Conservation (phyloP, 2,113 vertebrate species). For the Egretta garzetta region DNA sequence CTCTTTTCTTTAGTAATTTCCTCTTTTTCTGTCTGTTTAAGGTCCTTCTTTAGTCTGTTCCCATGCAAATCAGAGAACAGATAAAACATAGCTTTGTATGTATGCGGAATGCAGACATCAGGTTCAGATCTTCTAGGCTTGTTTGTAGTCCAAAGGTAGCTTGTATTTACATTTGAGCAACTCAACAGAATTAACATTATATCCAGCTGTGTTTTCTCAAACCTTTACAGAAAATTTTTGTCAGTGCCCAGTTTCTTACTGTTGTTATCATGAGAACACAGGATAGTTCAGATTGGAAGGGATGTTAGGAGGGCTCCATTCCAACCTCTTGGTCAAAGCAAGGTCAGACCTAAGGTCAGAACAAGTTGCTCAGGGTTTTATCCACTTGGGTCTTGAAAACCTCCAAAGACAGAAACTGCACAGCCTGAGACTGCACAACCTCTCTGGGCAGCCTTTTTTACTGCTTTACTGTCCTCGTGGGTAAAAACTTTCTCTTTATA, state of each 20-base stretch:
- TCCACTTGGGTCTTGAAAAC: neutral
- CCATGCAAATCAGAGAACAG: neutral
- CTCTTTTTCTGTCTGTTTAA: neutral
- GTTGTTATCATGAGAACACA: neutral
- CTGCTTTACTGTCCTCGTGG: neutral
- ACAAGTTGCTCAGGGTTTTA: neutral
- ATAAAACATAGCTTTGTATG: neutral
- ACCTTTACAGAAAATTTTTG: neutral
- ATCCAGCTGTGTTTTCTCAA: neutral
- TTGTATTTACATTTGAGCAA: neutral
- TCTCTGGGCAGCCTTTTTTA: neutral
- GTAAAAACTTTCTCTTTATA: neutral
- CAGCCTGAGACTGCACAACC: neutral
- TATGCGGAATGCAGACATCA: neutral
- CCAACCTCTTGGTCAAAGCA: neutral
- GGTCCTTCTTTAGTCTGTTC: neutral
- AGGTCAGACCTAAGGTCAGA: neutral
- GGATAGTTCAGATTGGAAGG: neutral
- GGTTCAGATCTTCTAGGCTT: neutral
- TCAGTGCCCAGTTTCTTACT: neutral
- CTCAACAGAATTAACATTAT: neutral
- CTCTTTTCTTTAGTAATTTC: neutral
- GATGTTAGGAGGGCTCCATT: neutral
- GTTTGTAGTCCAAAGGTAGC: neutral
- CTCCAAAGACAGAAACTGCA: neutral